phyloP scores from a whole-genome alignment of 2,113 vertebrate genomes.

The Azemiops feae region DNA sequence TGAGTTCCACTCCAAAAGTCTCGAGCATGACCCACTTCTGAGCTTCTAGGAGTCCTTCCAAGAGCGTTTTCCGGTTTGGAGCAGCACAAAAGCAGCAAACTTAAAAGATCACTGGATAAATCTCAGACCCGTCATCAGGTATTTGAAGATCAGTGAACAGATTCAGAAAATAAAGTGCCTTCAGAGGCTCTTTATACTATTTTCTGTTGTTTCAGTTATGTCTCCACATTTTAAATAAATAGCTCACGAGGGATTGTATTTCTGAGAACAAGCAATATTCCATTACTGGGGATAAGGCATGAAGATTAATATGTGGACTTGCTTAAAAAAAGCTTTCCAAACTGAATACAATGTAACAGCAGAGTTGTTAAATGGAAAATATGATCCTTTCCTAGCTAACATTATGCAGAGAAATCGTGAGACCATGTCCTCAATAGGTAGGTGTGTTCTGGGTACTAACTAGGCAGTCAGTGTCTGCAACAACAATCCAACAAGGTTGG shows the following conservation, averaged over 20 bases:
- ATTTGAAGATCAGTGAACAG: constrained; percentile 21
- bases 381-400: not conserved
- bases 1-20: constrained; percentile 3
- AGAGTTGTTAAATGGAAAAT: not conserved
- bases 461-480: not conserved
- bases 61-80: constrained; percentile 30
- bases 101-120: constrained; percentile 32
- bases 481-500: not conserved
- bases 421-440: not conserved
- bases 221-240: not conserved
- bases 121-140: constrained; percentile 35
- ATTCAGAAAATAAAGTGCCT: constrained; percentile 24
- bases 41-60: constrained; percentile 41
- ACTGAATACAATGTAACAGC: constrained; percentile 21
- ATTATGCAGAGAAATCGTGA: not conserved
- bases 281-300: not conserved
- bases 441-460: not conserved
- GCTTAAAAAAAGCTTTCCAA: not conserved
- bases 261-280: not conserved
- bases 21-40: not conserved
- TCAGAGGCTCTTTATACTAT: not conserved
- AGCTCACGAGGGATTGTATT: not conserved
- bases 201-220: constrained; percentile 1
- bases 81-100: constrained; percentile 19
- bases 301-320: not conserved